Evolutionary conservation across 2,888 invertebrate genomes (phyloP), one percentile per base, ranked within the genome.

Genomic region (Trimorus sp.): DNA sequence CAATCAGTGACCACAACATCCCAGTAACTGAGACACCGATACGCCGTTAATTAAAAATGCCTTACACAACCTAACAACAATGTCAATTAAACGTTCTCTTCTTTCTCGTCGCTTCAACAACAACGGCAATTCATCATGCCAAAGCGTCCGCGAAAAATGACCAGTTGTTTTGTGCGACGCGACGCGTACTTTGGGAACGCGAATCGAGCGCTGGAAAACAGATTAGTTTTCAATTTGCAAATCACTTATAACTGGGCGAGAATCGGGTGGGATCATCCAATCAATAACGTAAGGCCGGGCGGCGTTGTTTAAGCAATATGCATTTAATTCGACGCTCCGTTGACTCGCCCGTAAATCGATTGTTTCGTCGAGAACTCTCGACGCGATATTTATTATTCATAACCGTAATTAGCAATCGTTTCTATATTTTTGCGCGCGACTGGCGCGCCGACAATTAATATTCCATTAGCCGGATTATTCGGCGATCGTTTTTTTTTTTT

Each of bases 301-400:
- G 62, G 45, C 54, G 73, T 68, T 73, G 71, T 74, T 74, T 65
- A 68, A 79, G 68, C 68, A 68, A 73, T 79, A 74, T 74, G 79
- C 73, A 79, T 79, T 73, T 68, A 74, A 66, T 79, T 74, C 73
- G 42, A 16, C 65, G 53, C 37, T 71, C 51, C 59, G 66, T 14
- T 66, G 66, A 53, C 42, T 42, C 42, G 51, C 1, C 15, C 12
- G 60, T 14, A 60, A 59, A 76, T 62, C 66, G 65, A 69, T 71
- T 54, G 54, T 53, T 66, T 16, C 63, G 58, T 26, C 45, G 58
- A 70, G 65, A 66, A 66, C 63, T 38, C 59, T 71, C 53, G 12
- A 16, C 36, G 36, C 59, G 5, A 15, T 78, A 65, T 71, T 78
- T 78, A 48, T 65, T 79, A 79, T 79, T 79, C 73, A 73, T 68